A percentile compares a stretch with the other conserved stretches of the same genome.
Evolutionary conservation across 2,888 invertebrate genomes (phyloP).

Genomic region (Aphelenchoides bicaudatus): DNA sequence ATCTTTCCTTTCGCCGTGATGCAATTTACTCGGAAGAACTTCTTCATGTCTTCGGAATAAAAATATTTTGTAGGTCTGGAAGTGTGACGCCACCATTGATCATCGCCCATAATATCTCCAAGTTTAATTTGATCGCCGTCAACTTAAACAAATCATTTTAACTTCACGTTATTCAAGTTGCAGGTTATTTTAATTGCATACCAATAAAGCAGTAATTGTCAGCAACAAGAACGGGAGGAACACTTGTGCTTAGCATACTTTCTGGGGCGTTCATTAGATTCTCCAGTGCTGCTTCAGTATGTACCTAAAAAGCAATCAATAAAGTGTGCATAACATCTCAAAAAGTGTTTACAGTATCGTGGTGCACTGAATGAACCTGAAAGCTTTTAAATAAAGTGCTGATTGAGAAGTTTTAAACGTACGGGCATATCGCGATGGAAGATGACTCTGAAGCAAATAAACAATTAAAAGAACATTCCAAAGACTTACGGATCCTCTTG

Average conservation of each 20-base stretch:
- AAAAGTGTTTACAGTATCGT: slow-evolving; percentile 61
- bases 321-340: too few species aligned
- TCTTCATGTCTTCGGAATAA: slow-evolving; percentile 56
- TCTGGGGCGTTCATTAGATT: slow-evolving; percentile 58
- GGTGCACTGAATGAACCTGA: slow-evolving; percentile 60
- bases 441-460: too few species aligned
- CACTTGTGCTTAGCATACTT: slow-evolving; percentile 48
- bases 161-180: too few species aligned
- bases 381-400: slow-evolving; percentile 50
- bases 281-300: slow-evolving; percentile 60
- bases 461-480: too few species aligned
- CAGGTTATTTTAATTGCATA: too few species aligned
- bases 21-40: slow-evolving; percentile 59
- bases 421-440: too few species aligned
- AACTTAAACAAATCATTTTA: too few species aligned
- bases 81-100: slow-evolving; percentile 60
- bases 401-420: too few species aligned
- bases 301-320: too few species aligned
- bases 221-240: slow-evolving; percentile 45
- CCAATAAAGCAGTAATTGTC: slow-evolving; percentile 61
- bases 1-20: slow-evolving; percentile 54
- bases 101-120: slow-evolving; percentile 58
- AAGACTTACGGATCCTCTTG: slow-evolving; percentile 56
- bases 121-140: slow-evolving; percentile 57
- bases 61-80: slow-evolving; percentile 59